Evolutionary conservation across 2,113 vertebrate species (phyloP), one percentile per base, ranked within the genome.

Genomic region (Chaetorhynchus papuensis): DNA sequence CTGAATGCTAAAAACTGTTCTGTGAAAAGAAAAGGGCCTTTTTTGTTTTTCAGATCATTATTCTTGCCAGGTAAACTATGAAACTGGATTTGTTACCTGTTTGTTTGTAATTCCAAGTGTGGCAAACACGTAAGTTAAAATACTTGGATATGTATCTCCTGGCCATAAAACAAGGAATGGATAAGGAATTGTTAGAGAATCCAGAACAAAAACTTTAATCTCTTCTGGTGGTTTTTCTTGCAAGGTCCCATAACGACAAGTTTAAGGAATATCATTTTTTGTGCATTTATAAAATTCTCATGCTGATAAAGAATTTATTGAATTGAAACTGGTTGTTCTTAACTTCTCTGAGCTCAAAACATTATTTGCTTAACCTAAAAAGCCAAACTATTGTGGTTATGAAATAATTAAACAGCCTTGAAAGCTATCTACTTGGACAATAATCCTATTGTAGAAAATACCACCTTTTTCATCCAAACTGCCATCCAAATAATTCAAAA

Each of bases 321-420:
- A 45, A 49, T 39, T 70, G 64, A 79, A 94, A 71, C 22, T 49
- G 18, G 35, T 66, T 90, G 19, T 76, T 81, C 37, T 91, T 26
- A 12, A 7, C 26, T 82, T 89, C 37, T 81, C 53, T 54, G 22
- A 71, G 56, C 53, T 61, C 41, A 57, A 57, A 87, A 9, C 18
- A 26, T 78, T 75, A 75, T 93, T 91, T 91, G 7, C 41, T 82
- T 83, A 97, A 76, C 39, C 65, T 53, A 53, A 72, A 90, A 93
- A 87, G 14, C 15, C 19, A 41, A 30, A 50, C n/a, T 83, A 4
- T 33, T 44, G 49, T 84, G 24, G 20, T 72, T 95, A 31, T 66
- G 42, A 94, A 87, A 83, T 88, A 91, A 96, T 93, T 96, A 91
- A 95, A 65, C 21, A 69, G 39, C 42, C 63, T 88, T 95, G 61